A percentile compares a stretch with the other conserved stretches of the same genome.
phyloP scores from a whole-genome alignment of 2,113 vertebrate genomes.

The Daboia siamensis region DNA sequence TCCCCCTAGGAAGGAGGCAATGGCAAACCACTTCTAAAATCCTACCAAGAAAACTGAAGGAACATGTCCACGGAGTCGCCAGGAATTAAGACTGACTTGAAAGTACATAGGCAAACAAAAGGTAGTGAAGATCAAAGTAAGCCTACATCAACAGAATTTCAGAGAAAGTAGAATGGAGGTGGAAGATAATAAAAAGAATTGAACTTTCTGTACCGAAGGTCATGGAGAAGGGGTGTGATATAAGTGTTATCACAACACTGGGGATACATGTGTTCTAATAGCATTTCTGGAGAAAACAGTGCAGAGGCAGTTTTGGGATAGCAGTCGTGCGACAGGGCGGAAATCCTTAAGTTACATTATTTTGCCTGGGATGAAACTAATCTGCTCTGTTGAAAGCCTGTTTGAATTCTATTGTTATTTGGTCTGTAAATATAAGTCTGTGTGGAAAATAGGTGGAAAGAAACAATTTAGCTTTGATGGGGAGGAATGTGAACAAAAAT shows the following conservation, averaged over 20 bases:
- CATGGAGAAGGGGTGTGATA: neutral
- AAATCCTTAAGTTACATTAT: neutral
- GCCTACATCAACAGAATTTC: neutral
- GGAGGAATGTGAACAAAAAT: neutral
- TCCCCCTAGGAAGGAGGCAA: neutral
- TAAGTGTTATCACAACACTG: neutral
- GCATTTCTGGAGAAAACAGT: neutral
- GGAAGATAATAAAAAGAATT: neutral
- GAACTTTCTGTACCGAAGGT: neutral
- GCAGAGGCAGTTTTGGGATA: neutral
- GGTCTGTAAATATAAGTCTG: neutral
- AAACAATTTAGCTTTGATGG: neutral
- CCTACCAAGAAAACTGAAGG: neutral
- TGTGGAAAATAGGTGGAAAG: neutral
- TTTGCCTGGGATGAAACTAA: neutral
- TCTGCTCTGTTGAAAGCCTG: neutral
- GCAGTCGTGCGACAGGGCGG: neutral
- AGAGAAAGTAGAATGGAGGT: neutral
- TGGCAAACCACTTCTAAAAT: neutral
- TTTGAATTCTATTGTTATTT: neutral
- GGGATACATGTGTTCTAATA: neutral
- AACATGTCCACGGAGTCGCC: neutral
- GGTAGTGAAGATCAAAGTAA: neutral
- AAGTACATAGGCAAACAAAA: neutral
- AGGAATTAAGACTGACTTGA: neutral